Evolutionary conservation across 2,888 invertebrate species (phyloP), one percentile per base, ranked within the genome.

Genomic region (Drosophila birchii): DNA sequence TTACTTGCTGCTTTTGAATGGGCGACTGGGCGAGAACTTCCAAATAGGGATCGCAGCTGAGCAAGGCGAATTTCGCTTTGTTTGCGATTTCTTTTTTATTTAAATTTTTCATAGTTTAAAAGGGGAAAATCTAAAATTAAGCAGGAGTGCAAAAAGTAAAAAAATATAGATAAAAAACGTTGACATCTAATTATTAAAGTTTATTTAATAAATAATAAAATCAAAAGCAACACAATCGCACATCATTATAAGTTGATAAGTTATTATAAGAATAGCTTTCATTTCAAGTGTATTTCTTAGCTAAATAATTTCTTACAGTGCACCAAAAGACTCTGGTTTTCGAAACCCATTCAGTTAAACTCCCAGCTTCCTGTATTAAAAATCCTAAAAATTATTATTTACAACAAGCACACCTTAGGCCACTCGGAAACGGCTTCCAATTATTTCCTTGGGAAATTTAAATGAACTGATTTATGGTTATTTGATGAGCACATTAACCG

Each of bases 401-500:
- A 78, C 81, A 72, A 29, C 53, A 56, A 47, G 61, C 60, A 41
- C 81, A 83, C 84, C 81, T 82, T 80, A 60, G 64, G 60, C 63
- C 26, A 45, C 38, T 66, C 66, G 61, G 38, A 64, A 56, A 43
- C 34, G 53, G 49, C 61, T 68, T 41, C 64, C 60, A 67, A 45
- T 62, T 71, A 49, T 41, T 60, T 18, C 6, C 51, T 36, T 53
- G 51, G 51, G 45, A 79, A 73, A 76, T 79, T 82, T 86, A 86
- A 89, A 89, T 89, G 76, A 81, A 63, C 79, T 88, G 89, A 89
- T 89, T 89, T 89, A 89, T 88, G 88, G 77, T 61, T 53, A 78
- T 88, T 89, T 89, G 81, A 89, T 89, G 88, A 84, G 78, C 79
- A 53, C 75, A 81, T 81, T 83, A 76, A 75, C 55, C 74, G 53